These are phyloP conservation scores for Rhodeus uyekii DNA, from an alignment of 2,797 vertebrate genomes.

Conservation along the genomic window DNA sequence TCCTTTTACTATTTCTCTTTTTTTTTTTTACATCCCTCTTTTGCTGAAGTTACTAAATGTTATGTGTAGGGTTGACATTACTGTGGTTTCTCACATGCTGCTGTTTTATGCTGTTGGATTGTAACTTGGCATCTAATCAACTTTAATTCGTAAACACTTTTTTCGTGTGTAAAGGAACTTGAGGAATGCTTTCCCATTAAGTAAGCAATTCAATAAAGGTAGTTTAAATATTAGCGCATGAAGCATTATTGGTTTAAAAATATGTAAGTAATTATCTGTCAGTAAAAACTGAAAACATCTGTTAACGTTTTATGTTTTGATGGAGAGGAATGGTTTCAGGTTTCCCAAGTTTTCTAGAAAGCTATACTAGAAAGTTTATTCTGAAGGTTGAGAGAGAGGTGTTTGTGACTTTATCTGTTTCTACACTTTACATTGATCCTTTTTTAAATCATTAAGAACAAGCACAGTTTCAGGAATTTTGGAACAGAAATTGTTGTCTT, in stretches of 20 bases:
- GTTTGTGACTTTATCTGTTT: conserved; percentile 30
- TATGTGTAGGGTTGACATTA: background rate
- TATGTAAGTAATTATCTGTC: no score
- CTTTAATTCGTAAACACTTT: background rate
- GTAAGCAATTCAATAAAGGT: background rate
- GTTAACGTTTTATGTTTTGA: background rate
- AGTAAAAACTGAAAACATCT: background rate
- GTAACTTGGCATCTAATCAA: background rate
- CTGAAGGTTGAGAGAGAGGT: background rate
- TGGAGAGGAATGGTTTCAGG: background rate
- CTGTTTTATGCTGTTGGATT: background rate
- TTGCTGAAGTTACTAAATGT: background rate
- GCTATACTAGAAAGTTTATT: background rate
- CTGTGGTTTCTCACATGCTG: background rate
- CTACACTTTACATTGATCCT: conserved; percentile 8
- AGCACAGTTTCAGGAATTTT: conserved; percentile 12
- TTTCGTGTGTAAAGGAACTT: background rate
- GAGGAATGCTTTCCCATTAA: background rate
- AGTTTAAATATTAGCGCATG: background rate
- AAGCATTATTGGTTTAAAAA: background rate
- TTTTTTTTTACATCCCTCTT: background rate
- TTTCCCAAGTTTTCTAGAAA: background rate
- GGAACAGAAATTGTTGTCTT: background rate
- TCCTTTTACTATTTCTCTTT: background rate
- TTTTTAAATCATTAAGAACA: background rate